These are phyloP conservation scores for Motacilla tschutschensis DNA, from an alignment of 2,113 vertebrate genomes.

Conservation along the genomic window DNA sequence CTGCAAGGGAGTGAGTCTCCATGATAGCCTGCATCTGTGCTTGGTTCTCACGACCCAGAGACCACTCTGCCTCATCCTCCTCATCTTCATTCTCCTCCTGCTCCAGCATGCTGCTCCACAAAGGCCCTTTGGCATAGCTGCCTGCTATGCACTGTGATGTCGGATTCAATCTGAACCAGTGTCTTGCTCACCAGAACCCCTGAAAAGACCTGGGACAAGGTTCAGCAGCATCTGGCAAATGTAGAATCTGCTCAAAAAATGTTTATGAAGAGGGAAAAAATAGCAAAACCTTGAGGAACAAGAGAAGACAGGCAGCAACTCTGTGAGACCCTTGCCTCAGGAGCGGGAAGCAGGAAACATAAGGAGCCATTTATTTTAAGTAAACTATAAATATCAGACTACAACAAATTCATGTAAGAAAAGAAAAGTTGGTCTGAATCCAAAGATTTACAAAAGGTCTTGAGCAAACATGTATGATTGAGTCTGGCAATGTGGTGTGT, in stretches of 20 bases:
- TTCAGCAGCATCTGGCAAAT: slow-evolving; percentile 17
- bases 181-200: background rate
- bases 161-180: background rate
- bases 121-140: background rate
- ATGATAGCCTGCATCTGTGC: background rate
- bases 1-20: background rate
- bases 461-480: slow-evolving; percentile 53
- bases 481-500: slow-evolving; percentile 16
- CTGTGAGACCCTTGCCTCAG: background rate
- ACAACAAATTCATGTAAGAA: slow-evolving; percentile 46
- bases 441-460: slow-evolving; percentile 45
- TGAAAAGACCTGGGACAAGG: background rate
- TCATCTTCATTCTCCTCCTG: background rate
- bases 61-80: background rate
- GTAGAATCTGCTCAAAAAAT: slow-evolving; percentile 21
- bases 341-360: slow-evolving; percentile 52
- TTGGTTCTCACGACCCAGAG: background rate
- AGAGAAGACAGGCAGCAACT: slow-evolving; percentile 41
- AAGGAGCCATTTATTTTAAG: slow-evolving; percentile 67
- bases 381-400: slow-evolving; percentile 62
- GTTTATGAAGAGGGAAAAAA: slow-evolving; percentile 19
- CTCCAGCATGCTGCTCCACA: background rate
- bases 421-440: slow-evolving; percentile 52
- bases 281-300: slow-evolving; percentile 17
- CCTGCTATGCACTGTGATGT: fast-evolving